phyloP scores from a whole-genome alignment of 2,888 invertebrate species.

The Octonoba sinensis region DNA sequence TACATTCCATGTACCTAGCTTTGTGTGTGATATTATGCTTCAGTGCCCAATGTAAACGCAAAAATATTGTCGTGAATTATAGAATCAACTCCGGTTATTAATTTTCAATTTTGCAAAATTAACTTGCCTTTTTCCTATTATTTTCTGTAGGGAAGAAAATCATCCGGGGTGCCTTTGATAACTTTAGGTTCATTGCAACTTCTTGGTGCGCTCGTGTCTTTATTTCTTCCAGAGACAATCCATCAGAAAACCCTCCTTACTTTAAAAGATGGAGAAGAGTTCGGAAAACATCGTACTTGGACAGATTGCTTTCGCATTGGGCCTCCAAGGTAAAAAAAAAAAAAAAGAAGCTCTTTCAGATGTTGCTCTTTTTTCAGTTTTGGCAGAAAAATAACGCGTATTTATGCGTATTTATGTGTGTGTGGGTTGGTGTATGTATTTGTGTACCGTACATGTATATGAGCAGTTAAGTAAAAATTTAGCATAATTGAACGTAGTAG shows the following conservation, averaged over 20 bases:
- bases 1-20: no score
- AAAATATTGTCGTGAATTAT: no score
- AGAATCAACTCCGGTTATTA: no score
- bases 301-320: slow-evolving; percentile 55
- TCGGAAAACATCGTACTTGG: slow-evolving; percentile 57
- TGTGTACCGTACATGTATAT: no score
- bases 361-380: background rate
- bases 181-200: slow-evolving; percentile 54
- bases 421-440: no score
- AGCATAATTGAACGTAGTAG: no score
- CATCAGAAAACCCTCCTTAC: slow-evolving; percentile 50
- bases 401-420: no score
- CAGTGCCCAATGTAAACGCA: no score
- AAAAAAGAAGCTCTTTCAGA: background rate
- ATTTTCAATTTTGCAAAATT: background rate
- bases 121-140: background rate
- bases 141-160: slow-evolving; percentile 46
- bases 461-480: no score
- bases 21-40: no score
- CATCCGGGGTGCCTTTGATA: slow-evolving; percentile 42
- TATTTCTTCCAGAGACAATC: slow-evolving; percentile 61
- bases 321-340: slow-evolving; percentile 54
- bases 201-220: slow-evolving; percentile 52
- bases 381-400: background rate
- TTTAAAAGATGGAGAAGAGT: slow-evolving; percentile 58